Evolutionary conservation across 2,113 vertebrate species (phyloP).

Genomic region (Syngnathus scovelli): DNA sequence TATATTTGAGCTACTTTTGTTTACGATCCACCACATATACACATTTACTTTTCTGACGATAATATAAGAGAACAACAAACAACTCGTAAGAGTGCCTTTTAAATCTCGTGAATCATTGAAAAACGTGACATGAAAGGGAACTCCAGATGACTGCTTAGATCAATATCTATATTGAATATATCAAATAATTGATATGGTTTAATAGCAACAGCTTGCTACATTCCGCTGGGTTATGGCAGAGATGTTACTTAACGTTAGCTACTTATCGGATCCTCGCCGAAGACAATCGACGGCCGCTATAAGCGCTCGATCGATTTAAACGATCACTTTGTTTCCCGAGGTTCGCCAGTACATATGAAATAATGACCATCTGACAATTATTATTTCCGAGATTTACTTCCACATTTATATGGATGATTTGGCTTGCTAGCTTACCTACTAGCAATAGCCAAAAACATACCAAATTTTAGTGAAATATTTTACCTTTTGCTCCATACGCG

Average conservation of each 20-base stretch:
- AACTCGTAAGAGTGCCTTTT: not conserved
- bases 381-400: constrained; percentile 20
- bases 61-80: not conserved
- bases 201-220: not conserved
- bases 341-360: not conserved
- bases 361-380: not conserved
- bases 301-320: not conserved
- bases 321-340: not conserved
- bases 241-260: constrained; percentile 15
- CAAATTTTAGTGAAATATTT: constrained; percentile 4
- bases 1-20: not conserved
- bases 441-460: constrained; percentile 20
- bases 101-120: not conserved
- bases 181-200: not conserved
- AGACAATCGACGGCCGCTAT: not conserved
- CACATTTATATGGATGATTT: constrained; percentile 16
- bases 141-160: not conserved
- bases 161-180: no score
- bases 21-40: not conserved
- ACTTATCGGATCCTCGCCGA: not conserved
- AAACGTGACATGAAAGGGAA: not conserved
- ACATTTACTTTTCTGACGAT: not conserved
- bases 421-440: constrained; percentile 20
- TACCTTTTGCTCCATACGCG: constrained; percentile 24
- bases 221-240: constrained; percentile 9